phyloP scores from a whole-genome alignment of 2,797 vertebrate genomes.

The Erithacus rubecula region DNA sequence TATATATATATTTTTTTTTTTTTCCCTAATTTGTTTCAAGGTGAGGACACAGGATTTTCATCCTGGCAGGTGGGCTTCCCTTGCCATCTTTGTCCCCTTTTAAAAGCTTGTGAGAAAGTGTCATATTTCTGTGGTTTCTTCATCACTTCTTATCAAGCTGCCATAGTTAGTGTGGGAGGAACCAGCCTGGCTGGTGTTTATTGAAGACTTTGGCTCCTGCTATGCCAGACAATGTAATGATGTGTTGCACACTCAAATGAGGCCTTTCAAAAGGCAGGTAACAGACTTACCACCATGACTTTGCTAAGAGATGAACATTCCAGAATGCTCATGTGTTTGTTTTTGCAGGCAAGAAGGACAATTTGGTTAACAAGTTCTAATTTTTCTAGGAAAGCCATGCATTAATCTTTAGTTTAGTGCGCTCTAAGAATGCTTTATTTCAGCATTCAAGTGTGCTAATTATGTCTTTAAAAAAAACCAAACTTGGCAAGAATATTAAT shows the following conservation, averaged over 20 bases:
- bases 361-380: background rate
- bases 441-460: background rate
- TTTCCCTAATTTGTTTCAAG: background rate
- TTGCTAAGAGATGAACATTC: background rate
- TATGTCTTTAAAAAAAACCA: background rate
- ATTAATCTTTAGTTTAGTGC: background rate
- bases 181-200: background rate
- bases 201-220: background rate
- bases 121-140: background rate
- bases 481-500: background rate
- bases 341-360: background rate
- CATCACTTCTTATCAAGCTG: background rate
- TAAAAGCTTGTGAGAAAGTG: background rate
- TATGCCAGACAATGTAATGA: background rate
- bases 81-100: background rate
- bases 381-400: background rate
- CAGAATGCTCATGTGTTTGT: background rate
- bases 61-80: background rate
- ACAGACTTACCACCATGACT: background rate
- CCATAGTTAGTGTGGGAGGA: conserved; percentile 1
- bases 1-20: too few species aligned
- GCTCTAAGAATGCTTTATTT: background rate
- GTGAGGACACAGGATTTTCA: background rate
- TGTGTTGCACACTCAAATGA: background rate
- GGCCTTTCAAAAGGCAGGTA: conserved; percentile 10